Evolutionary conservation across 2,888 invertebrate species (phyloP).

Genomic region (Melieria crassipennis): DNA sequence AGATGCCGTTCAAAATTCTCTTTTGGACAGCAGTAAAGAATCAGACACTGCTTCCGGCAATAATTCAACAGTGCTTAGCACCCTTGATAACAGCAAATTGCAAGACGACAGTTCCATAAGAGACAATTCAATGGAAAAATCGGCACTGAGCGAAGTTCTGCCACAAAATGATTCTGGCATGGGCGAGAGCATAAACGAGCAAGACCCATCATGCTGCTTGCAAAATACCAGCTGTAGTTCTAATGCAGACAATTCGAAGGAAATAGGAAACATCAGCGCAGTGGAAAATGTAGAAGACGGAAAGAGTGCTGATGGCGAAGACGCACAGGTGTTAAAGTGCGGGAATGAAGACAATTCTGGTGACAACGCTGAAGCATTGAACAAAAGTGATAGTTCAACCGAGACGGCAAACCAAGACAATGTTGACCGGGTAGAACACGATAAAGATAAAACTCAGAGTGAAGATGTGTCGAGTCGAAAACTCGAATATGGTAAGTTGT

Average conservation of each 20-base stretch:
- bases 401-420: neutral
- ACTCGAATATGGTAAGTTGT: slow-evolving; percentile 1
- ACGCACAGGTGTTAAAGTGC: too few relatives aligned
- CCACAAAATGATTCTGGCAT: slow-evolving; percentile 39
- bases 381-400: too few relatives aligned
- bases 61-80: neutral
- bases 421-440: neutral
- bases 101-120: neutral
- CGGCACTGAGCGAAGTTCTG: slow-evolving; percentile 1
- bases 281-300: too few relatives aligned
- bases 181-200: slow-evolving; percentile 38
- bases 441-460: neutral
- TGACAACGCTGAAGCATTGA: too few relatives aligned
- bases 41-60: neutral
- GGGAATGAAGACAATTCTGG: too few relatives aligned
- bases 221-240: neutral
- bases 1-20: slow-evolving; percentile 16
- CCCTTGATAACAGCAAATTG: neutral
- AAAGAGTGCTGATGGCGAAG: too few relatives aligned
- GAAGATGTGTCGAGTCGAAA: neutral
- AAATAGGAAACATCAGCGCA: too few relatives aligned
- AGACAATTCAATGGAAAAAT: slow-evolving; percentile 1
- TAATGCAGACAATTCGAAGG: neutral
- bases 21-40: slow-evolving; percentile 1
- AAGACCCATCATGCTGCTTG: slow-evolving; percentile 2